phyloP scores from a whole-genome alignment of 2,113 vertebrate species.

The Chlamydotis undulata region DNA sequence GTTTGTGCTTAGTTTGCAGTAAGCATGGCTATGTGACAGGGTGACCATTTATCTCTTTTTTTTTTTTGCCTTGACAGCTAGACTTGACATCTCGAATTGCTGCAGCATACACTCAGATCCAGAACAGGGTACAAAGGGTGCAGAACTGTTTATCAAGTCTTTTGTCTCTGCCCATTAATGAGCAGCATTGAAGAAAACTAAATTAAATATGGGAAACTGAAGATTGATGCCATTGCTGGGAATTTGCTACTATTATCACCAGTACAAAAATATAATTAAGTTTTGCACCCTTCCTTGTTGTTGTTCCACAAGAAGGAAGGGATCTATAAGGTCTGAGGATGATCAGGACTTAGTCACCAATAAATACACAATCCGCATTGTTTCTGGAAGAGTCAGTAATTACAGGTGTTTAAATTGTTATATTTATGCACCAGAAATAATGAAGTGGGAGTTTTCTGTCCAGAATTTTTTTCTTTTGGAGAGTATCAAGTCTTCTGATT shows the following conservation, averaged over 20 bases:
- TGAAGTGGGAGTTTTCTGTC: background rate
- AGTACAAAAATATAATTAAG: background rate
- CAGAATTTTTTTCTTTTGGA: background rate
- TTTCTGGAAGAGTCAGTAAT: background rate
- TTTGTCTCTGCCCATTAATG: background rate
- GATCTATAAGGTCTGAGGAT: background rate
- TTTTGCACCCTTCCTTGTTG: background rate
- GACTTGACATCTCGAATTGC: background rate
- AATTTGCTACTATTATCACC: background rate
- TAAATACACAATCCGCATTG: background rate
- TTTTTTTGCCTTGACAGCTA: slow-evolving; percentile 25
- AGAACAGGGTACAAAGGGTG: background rate
- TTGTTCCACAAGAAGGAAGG: background rate
- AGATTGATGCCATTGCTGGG: background rate
- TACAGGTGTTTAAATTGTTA: background rate
- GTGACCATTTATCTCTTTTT: slow-evolving; percentile 33
- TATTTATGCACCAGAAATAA: background rate
- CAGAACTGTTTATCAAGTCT: background rate
- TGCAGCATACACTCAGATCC: background rate
- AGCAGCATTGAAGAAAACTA: background rate
- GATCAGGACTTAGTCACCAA: background rate
- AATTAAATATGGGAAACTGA: background rate
- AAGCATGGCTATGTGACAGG: background rate
- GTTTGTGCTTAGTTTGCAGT: slow-evolving; percentile 37
- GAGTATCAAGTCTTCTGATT: background rate